Evolutionary conservation across 2,113 vertebrate species (phyloP).

Genomic region (Vulpes lagopus): DNA sequence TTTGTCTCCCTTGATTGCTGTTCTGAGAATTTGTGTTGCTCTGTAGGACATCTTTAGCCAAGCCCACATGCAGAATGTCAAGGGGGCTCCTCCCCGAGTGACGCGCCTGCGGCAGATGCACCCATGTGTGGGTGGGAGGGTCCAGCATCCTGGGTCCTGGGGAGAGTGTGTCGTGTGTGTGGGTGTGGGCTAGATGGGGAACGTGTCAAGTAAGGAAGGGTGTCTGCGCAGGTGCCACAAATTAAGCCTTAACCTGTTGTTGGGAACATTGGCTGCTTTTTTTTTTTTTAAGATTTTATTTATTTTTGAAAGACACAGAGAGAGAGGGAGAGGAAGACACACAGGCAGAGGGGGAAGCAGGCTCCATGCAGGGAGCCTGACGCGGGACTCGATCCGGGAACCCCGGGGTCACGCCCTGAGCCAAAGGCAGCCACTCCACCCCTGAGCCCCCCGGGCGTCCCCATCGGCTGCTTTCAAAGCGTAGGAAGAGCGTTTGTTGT

Average conservation of each 20-base stretch:
- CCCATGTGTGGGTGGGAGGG: neutral
- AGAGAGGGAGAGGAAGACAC: no score
- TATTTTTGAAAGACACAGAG: no score
- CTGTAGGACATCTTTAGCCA: neutral
- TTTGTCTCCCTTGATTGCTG: neutral
- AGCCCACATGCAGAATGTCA: no score
- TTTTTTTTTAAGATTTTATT: no score
- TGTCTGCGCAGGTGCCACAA: neutral
- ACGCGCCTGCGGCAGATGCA: rapidly evolving
- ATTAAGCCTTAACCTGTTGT: no score
- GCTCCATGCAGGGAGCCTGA: no score
- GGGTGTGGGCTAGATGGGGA: neutral
- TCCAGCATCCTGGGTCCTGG: no score
- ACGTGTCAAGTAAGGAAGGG: neutral
- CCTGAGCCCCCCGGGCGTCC: no score
- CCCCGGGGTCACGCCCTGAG: no score
- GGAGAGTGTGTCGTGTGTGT: neutral
- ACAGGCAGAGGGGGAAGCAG: no score
- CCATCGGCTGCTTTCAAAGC: neutral
- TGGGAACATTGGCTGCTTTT: neutral
- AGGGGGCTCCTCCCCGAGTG: neutral
- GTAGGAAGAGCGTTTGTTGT: neutral
- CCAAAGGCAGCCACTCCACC: no score
- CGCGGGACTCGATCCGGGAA: no score
- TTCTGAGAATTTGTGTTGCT: neutral